Conservation (phyloP, 2,888 invertebrate species). For the Cheilosia impressa region DNA sequence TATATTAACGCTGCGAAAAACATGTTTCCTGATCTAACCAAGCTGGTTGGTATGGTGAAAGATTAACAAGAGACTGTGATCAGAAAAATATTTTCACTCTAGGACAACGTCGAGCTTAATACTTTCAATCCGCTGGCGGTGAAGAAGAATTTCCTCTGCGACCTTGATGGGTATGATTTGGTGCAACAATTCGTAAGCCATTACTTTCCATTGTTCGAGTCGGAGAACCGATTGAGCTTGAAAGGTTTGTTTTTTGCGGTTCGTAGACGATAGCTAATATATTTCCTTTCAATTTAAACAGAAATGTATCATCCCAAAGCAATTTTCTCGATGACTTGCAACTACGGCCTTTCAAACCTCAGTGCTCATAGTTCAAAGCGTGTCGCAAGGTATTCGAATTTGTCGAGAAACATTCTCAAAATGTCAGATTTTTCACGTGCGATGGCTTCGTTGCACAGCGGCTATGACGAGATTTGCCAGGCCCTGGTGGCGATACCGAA, state of each 20-base stretch:
- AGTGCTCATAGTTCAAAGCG: conserved; percentile 77
- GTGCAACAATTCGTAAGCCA: conserved; percentile 78
- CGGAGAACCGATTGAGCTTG: conserved; percentile 76
- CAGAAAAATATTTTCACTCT: background rate
- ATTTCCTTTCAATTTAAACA: conserved; percentile 1
- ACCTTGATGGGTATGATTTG: conserved; percentile 80
- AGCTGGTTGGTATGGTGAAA: conserved; percentile 73
- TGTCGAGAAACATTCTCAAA: conserved; percentile 78
- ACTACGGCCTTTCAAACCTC: conserved; percentile 76
- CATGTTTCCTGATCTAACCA: conserved; percentile 79
- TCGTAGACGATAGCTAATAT: background rate
- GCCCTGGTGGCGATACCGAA: conserved; percentile 79
- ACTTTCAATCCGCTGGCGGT: conserved; percentile 76
- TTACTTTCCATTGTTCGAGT: conserved; percentile 79
- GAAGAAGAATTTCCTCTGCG: conserved; percentile 80
- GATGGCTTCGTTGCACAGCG: conserved; percentile 77
- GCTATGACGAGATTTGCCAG: conserved; percentile 78
- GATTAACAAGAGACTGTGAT: background rate
- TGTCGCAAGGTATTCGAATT: conserved; percentile 78
- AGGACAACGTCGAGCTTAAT: conserved; percentile 79
- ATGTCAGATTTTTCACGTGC: conserved; percentile 76
- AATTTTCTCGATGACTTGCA: conserved; percentile 80
- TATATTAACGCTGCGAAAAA: conserved; percentile 78
- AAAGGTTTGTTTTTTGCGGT: conserved; percentile 68
- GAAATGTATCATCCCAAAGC: conserved; percentile 77